These are phyloP conservation scores for Sebastes minor DNA, from an alignment of 2,797 vertebrate species.

Conservation along the genomic window DNA sequence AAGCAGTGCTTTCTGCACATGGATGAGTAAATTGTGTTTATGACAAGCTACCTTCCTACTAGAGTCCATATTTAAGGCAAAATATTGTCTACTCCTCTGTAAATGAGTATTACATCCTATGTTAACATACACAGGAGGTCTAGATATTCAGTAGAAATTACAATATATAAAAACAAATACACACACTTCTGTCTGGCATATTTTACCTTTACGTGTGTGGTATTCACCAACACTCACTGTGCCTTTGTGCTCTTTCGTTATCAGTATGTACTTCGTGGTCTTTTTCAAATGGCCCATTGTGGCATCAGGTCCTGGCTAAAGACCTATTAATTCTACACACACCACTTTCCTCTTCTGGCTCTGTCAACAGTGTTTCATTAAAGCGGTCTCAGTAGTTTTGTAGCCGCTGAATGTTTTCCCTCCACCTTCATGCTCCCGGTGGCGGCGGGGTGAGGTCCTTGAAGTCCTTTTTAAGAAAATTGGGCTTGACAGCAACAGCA, in stretches of 20 bases:
- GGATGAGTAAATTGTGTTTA: constrained; percentile 20
- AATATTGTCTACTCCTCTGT: neutral
- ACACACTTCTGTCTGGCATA: neutral
- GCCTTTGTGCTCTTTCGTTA: constrained; percentile 13
- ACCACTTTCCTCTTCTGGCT: constrained; percentile 28
- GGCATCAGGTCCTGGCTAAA: constrained; percentile 42
- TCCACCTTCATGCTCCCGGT: constrained; percentile 27
- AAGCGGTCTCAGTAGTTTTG: constrained; percentile 46
- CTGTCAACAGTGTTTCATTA: constrained; percentile 66
- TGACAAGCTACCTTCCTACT: neutral
- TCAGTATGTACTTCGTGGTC: constrained; percentile 40
- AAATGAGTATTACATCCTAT: neutral
- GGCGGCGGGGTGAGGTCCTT: constrained; percentile 42
- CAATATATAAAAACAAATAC: neutral
- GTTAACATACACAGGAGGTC: neutral
- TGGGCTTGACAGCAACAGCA: constrained; percentile 53
- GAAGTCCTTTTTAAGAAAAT: constrained; percentile 55
- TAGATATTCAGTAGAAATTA: neutral
- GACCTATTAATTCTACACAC: constrained; percentile 57
- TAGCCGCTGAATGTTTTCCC: constrained; percentile 40
- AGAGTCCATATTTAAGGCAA: constrained; percentile 9
- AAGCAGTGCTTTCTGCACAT: neutral
- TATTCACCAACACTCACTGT: constrained; percentile 1
- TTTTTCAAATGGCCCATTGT: constrained; percentile 44
- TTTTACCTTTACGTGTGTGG: constrained; percentile 21